A percentile compares a stretch with the other conserved stretches of the same genome.
phyloP scores from a whole-genome alignment of 2,113 vertebrate genomes.

The Rafetus swinhoei region DNA sequence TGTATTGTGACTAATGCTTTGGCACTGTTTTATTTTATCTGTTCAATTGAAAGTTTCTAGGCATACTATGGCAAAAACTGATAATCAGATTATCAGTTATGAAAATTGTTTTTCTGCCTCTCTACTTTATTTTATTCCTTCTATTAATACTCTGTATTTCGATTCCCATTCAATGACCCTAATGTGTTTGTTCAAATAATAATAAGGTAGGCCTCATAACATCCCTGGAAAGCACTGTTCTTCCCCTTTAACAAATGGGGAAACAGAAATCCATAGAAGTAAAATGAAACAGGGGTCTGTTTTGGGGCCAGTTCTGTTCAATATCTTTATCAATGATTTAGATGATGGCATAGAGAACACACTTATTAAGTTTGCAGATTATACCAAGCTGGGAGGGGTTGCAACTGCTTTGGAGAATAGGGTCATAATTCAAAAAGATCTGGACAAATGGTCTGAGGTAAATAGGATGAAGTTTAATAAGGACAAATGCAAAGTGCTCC shows the following conservation, averaged over 20 bases:
- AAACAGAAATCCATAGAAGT: neutral
- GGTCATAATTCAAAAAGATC: too few species aligned
- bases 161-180: neutral
- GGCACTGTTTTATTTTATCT: neutral
- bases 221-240: neutral
- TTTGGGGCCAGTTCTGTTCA: too few species aligned
- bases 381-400: too few species aligned
- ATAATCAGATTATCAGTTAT: neutral
- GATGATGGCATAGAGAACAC: too few species aligned
- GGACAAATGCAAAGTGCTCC: too few species aligned
- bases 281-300: neutral
- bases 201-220: neutral
- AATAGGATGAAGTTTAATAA: too few species aligned
- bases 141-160: neutral
- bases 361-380: too few species aligned
- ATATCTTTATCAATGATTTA: too few species aligned
- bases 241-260: neutral
- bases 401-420: too few species aligned
- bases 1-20: neutral
- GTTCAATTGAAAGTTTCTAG: neutral
- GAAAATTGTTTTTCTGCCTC: neutral
- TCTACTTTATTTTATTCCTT: slow-evolving; percentile 10
- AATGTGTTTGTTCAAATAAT: slow-evolving; percentile 4
- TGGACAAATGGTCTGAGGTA: too few species aligned
- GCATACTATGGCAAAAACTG: neutral